Conservation (phyloP, 1,140 invertebrate genomes). For the Trichogramma pretiosum region DNA sequence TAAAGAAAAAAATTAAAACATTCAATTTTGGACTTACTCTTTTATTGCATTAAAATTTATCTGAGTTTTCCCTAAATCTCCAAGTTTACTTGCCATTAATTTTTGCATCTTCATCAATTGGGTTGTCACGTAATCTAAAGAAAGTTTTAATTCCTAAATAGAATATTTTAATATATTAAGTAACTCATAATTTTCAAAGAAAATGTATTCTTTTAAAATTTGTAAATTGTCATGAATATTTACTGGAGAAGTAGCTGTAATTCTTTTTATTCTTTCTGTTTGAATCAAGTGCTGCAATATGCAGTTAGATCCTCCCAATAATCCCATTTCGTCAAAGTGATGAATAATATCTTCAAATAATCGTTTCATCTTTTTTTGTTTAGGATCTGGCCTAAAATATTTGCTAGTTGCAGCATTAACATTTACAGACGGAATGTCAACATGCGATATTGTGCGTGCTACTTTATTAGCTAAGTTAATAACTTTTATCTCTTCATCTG, state of each 20-base stretch:
- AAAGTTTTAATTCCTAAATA: constrained; percentile 18
- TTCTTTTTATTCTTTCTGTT: constrained; percentile 53
- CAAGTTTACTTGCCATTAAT: constrained; percentile 31
- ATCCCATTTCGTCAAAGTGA: constrained; percentile 46
- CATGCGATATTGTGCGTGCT: constrained; percentile 2
- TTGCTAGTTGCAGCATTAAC: constrained; percentile 16
- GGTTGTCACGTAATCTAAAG: constrained; percentile 25
- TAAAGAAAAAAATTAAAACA: constrained; percentile 1
- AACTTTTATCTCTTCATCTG: constrained; percentile 1
- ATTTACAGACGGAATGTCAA: constrained; percentile 12
- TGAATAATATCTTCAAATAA: constrained; percentile 38
- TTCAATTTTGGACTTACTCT: neutral
- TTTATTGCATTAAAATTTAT: constrained; percentile 5
- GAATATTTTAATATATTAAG: constrained; percentile 25
- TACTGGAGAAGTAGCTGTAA: constrained; percentile 36
- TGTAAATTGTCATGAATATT: constrained; percentile 21
- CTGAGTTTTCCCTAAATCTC: constrained; percentile 13
- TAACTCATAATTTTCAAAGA: constrained; percentile 18
- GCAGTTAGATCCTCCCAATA: constrained; percentile 51
- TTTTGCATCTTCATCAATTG: constrained; percentile 32
- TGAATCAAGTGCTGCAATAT: constrained; percentile 52
- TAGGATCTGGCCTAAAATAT: constrained; percentile 25
- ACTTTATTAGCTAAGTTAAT: constrained; percentile 14
- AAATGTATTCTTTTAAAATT: constrained; percentile 21
- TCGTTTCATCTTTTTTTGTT: constrained; percentile 38